Evolutionary conservation across 2,797 vertebrate species (phyloP).

Genomic region (Ctenopoma multispine): DNA sequence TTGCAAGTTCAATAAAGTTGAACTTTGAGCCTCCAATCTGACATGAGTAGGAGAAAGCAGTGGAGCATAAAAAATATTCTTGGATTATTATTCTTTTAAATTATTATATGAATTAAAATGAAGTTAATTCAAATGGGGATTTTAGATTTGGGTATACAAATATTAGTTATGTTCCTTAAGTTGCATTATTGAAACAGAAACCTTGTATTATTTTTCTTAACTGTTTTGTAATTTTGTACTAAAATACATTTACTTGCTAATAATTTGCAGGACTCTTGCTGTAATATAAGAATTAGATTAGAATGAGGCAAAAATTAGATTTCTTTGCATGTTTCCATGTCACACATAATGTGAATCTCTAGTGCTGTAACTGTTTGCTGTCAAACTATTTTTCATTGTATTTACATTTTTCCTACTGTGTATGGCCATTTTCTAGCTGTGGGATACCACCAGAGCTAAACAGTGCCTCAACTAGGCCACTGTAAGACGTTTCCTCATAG

Average conservation of each 20-base stretch:
- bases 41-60: neutral
- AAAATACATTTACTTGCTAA: neutral
- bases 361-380: constrained; percentile 13
- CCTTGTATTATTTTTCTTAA: neutral
- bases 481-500: constrained; percentile 60
- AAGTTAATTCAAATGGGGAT: neutral
- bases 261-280: neutral
- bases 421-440: constrained; percentile 42
- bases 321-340: neutral
- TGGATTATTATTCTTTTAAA: neutral
- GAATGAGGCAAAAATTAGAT: neutral
- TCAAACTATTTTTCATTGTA: constrained; percentile 32
- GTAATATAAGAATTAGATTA: constrained; percentile 2
- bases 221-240: neutral
- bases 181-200: constrained; percentile 8
- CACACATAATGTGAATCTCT: neutral
- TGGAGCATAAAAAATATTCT: neutral
- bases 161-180: constrained; percentile 1
- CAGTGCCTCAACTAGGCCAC: constrained; percentile 66
- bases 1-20: constrained; percentile 22
- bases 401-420: constrained; percentile 50
- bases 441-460: constrained; percentile 54
- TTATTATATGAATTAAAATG: constrained; percentile 3
- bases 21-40: constrained; percentile 26
- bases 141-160: constrained; percentile 10